Base-by-base conservation (phyloP, 2,797 vertebrate species). In the Cryptoprocta ferox region DNA sequence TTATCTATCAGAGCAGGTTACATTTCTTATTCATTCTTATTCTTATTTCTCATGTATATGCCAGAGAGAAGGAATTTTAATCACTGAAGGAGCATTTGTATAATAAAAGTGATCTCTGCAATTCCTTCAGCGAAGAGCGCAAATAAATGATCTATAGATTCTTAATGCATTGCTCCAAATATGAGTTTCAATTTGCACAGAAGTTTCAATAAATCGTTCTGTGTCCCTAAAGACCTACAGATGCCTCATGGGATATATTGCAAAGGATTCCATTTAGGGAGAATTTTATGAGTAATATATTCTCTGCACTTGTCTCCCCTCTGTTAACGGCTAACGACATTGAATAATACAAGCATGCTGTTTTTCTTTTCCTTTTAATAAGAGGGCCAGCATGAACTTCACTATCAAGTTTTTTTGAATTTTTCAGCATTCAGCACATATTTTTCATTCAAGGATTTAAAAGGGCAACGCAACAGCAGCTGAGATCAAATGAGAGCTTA, bases 151-250 rank as follows among this genome's bases (percentile, higher is more conserved):
- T 92, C 87, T 91, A 88, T 82, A 94, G 82, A 90, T 84, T 91
- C 71, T 95, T 95, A 95, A 97, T 85, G 19, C 85, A 73, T 96
- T 88, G 50, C 81, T 94, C 93, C 76, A 96, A 95, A 97, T 91
- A 94, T 14, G 59, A 94, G 89, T 88, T 97, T 95, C 88, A 91
- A 71, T 97, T 97, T 95, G 89, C 63, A 80, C 28, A 50, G 80
- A 98, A 88, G 89, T 94, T 97, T 92, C 91, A 95, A 97, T 97
- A 96, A 95, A 98, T 97, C 95, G 93, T 95, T 96, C 97, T 97
- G 88, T 95, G 81, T 97, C 94, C 53, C 95, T 96, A 75, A 93
- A 97, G 95, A 83, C 84, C 68, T 92, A 56, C 37, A 84, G 87
- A 82, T 92, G 50, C 56, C 87, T 98, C 71, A 6, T 93, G 71